Evolutionary conservation across 2,113 vertebrate species (phyloP).

Genomic region (Mobula birostris): DNA sequence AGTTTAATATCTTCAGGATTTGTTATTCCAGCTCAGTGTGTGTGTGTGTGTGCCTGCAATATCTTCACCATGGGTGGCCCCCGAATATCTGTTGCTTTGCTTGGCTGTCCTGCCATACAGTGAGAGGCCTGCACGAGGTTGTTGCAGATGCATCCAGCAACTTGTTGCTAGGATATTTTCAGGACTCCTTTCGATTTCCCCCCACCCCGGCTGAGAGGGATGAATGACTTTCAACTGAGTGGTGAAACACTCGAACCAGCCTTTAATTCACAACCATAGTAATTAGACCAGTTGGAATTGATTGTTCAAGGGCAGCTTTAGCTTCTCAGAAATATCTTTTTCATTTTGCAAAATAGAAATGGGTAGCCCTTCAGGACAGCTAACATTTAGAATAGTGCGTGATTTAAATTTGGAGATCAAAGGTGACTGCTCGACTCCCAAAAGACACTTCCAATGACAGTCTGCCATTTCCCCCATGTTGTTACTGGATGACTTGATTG

Average conservation of each 20-base stretch:
- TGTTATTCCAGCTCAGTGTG: neutral
- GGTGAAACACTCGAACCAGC: neutral
- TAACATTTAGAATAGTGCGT: neutral
- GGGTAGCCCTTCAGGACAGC: neutral
- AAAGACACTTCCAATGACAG: neutral
- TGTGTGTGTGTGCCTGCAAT: neutral
- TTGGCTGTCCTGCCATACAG: neutral
- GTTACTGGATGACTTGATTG: neutral
- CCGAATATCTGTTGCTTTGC: neutral
- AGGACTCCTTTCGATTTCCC: neutral
- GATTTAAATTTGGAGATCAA: neutral
- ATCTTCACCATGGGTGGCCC: neutral
- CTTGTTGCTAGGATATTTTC: neutral
- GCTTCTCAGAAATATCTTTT: neutral
- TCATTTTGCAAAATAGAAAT: neutral
- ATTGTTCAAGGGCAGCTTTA: neutral
- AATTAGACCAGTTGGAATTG: neutral
- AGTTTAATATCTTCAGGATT: neutral
- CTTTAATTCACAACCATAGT: neutral
- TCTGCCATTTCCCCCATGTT: neutral
- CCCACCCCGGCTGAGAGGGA: neutral
- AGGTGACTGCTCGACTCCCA: neutral
- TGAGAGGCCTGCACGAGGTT: neutral
- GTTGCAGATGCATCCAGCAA: neutral
- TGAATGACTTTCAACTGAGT: neutral